Conservation (phyloP, 2,797 vertebrate species). For the Hydrolagus colliei region DNA sequence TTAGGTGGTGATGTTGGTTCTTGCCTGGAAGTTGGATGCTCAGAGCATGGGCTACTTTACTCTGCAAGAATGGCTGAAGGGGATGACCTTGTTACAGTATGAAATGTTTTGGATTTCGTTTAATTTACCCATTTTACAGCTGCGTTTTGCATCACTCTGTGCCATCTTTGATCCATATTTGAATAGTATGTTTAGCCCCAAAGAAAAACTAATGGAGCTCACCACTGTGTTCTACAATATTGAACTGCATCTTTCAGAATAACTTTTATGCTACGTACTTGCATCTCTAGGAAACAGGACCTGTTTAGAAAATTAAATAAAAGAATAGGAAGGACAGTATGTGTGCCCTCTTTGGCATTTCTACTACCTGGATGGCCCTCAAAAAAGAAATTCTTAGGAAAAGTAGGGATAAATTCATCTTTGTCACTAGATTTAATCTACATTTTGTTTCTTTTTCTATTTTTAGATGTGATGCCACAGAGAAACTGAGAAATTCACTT, state of each 20-base stretch:
- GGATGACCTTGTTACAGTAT: constrained; percentile 96
- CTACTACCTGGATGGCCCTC: background rate
- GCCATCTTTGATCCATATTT: too few species aligned
- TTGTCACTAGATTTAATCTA: background rate
- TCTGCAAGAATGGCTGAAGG: constrained; percentile 95
- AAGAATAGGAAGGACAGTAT: too few species aligned
- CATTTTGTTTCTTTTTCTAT: constrained; percentile 39
- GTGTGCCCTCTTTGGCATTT: background rate
- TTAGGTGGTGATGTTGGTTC: constrained; percentile 97
- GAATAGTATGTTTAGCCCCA: too few species aligned
- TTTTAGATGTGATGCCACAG: constrained; percentile 90
- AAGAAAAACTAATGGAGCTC: too few species aligned
- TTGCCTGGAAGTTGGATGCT: constrained; percentile 97
- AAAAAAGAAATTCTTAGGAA: background rate
- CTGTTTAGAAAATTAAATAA: too few species aligned
- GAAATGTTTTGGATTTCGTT: constrained; percentile 43
- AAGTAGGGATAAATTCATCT: too few species aligned
- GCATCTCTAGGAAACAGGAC: too few species aligned
- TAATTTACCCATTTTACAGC: background rate
- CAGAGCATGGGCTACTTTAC: constrained; percentile 99
- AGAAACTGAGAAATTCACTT: constrained; percentile 90
- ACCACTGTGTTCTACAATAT: background rate
- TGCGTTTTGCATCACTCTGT: background rate
- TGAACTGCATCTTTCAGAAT: background rate
- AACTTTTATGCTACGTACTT: background rate